A percentile compares a stretch with the other conserved stretches of the same genome.
These are phyloP conservation scores for Anguilla obscura DNA, from an alignment of 2,797 vertebrate species.

Conservation along the genomic window DNA sequence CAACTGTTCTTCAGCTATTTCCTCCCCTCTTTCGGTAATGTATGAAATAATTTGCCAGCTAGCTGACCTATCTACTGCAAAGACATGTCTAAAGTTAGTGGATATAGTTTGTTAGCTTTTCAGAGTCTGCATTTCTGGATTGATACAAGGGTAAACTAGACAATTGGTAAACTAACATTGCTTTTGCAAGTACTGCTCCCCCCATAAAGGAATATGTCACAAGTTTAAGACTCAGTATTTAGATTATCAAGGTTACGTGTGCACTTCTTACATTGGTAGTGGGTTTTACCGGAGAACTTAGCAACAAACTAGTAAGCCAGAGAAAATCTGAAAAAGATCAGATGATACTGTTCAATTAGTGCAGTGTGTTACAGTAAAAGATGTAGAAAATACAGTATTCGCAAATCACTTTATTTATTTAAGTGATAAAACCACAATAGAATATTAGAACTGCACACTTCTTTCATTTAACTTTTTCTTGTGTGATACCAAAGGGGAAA, in stretches of 20 bases:
- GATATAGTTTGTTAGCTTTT: neutral
- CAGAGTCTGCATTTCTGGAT: neutral
- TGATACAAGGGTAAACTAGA: neutral
- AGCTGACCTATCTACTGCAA: neutral
- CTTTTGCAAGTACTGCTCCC: neutral
- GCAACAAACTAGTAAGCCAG: neutral
- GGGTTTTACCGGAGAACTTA: neutral
- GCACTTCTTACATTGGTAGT: neutral
- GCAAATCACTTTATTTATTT: constrained; percentile 19
- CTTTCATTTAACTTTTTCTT: constrained; percentile 1
- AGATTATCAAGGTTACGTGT: neutral
- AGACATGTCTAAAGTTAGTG: neutral
- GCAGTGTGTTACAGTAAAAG: neutral
- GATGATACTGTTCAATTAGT: neutral
- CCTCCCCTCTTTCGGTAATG: neutral
- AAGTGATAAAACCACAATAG: constrained; percentile 5
- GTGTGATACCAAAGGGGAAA: neutral
- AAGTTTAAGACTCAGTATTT: neutral
- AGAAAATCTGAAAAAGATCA: neutral
- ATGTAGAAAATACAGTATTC: constrained; percentile 22
- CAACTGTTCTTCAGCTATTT: neutral
- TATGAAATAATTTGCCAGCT: neutral
- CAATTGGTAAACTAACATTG: neutral
- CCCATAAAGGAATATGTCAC: neutral
- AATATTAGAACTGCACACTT: constrained; percentile 9